Percentiles rank a stretch among this genome's conserved stretches.
phyloP scores from a whole-genome alignment of 1,140 invertebrate species.

The Listronotus bonariensis region DNA sequence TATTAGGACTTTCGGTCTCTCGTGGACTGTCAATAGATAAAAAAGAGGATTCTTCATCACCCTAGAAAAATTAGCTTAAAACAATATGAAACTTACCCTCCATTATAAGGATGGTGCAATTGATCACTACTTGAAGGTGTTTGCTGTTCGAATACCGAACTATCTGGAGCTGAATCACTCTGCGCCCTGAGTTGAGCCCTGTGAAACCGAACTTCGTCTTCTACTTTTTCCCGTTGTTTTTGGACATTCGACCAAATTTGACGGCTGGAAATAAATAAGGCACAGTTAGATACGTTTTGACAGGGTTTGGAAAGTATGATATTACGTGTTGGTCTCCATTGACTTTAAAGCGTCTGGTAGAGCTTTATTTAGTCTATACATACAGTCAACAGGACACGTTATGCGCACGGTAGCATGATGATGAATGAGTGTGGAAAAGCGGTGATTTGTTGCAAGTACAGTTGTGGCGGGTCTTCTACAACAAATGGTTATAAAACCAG shows the following conservation, averaged over 20 bases:
- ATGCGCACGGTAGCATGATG: background rate
- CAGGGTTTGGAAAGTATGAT: background rate
- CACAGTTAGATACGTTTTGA: constrained; percentile 1
- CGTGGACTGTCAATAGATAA: no score
- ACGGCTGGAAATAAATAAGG: constrained; percentile 78
- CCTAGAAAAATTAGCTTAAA: constrained; percentile 1
- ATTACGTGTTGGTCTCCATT: constrained; percentile 5
- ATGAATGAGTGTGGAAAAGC: constrained; percentile 2
- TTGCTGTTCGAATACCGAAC: constrained; percentile 84
- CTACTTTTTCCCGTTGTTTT: constrained; percentile 99
- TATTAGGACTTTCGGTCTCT: no score
- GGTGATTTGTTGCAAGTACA: background rate
- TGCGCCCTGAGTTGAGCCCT: constrained; percentile 83
- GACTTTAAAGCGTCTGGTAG: no score
- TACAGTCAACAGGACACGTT: no score
- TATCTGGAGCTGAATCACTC: constrained; percentile 84
- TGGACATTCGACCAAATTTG: constrained; percentile 99
- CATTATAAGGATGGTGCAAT: constrained; percentile 76
- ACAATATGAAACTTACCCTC: constrained; percentile 65
- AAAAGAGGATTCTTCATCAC: no score
- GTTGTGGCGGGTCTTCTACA: constrained; percentile 6
- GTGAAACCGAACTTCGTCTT: constrained; percentile 96
- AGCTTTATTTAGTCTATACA: no score
- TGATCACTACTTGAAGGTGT: constrained; percentile 89
- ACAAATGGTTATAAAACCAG: background rate